Evolutionary conservation across 2,797 vertebrate genomes (phyloP).

Genomic region (Gorsachius magnificus): DNA sequence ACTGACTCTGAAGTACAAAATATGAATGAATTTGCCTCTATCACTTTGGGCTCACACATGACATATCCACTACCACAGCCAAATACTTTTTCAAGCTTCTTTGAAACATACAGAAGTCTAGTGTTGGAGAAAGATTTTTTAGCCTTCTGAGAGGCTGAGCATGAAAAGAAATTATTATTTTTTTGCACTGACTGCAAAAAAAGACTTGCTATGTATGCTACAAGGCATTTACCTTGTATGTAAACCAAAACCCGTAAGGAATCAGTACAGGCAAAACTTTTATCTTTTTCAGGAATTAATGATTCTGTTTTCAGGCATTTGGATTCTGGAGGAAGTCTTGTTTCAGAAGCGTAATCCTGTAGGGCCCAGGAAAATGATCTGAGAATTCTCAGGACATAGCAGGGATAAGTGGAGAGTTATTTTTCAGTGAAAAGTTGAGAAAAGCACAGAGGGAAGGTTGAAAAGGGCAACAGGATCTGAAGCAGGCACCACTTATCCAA

Average conservation of each 20-base stretch:
- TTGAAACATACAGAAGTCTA: background rate
- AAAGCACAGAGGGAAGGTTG: background rate
- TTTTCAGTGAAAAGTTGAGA: background rate
- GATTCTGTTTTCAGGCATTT: background rate
- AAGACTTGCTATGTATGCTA: background rate
- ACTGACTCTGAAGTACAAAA: background rate
- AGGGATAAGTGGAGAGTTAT: background rate
- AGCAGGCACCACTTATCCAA: background rate
- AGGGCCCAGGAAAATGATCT: background rate
- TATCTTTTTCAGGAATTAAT: constrained; percentile 1
- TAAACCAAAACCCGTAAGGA: background rate
- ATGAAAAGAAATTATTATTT: background rate
- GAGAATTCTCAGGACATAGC: background rate
- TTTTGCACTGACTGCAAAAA: background rate
- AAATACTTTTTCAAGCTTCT: background rate
- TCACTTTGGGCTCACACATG: background rate
- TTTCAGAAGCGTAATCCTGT: background rate
- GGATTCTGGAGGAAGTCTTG: background rate
- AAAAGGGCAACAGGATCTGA: background rate
- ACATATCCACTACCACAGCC: background rate
- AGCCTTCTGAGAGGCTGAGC: background rate
- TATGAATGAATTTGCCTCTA: background rate
- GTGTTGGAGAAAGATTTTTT: background rate
- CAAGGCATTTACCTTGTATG: background rate
- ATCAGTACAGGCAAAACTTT: background rate